phyloP scores from a whole-genome alignment of 2,113 vertebrate species.

The Polyodon spathula region DNA sequence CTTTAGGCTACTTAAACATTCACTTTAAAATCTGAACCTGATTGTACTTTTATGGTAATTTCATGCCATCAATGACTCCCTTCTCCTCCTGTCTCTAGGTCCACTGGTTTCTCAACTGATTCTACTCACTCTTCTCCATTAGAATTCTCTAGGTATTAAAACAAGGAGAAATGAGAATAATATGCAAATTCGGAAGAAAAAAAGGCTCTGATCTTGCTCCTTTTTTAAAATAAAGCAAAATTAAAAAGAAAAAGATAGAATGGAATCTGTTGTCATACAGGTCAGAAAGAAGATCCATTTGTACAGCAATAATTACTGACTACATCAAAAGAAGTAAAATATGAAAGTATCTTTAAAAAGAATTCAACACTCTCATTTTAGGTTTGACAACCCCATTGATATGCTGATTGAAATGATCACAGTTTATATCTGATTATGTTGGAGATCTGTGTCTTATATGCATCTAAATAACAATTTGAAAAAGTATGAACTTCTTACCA shows the following conservation, averaged over 20 bases:
- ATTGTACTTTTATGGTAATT: constrained; percentile 99
- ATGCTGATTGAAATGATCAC: background rate
- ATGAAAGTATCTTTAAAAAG: constrained; percentile 16
- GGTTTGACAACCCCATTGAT: background rate
- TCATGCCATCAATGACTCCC: constrained; percentile 88
- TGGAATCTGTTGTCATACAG: background rate
- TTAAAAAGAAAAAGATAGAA: background rate
- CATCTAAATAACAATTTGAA: background rate
- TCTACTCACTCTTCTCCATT: constrained; percentile 87
- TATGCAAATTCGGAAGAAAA: constrained; percentile 93
- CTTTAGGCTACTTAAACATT: constrained; percentile 98
- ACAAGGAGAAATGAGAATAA: constrained; percentile 81
- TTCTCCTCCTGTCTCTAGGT: constrained; percentile 93
- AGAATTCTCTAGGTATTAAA: constrained; percentile 94
- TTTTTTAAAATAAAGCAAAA: constrained; percentile 32
- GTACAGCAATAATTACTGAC: constrained; percentile 17
- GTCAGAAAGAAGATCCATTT: constrained; percentile 1
- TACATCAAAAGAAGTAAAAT: constrained; percentile 35
- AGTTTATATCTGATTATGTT: background rate
- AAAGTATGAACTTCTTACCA: background rate
- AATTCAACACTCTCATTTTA: background rate
- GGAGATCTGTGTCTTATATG: background rate
- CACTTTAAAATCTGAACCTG: constrained; percentile 98
- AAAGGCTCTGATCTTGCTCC: constrained; percentile 81
- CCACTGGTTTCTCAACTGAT: constrained; percentile 85